Evolutionary conservation across 53 echinoderm and acorn worm genomes (phyloP).

Genomic region (Echinometra lucunter): DNA sequence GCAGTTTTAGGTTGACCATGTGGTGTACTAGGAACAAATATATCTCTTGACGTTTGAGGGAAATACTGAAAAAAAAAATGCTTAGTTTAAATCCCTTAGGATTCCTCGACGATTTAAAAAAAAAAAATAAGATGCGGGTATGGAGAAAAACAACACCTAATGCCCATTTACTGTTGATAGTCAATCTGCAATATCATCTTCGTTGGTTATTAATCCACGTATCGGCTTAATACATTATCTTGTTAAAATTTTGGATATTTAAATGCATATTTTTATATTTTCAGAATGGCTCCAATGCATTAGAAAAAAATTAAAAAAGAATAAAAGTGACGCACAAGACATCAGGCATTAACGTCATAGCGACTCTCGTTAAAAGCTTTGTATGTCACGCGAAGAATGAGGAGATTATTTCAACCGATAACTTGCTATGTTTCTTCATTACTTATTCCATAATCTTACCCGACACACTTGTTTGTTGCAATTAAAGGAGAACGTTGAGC

Average conservation of each 20-base stretch:
- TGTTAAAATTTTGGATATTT: neutral
- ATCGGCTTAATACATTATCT: neutral
- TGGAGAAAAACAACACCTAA: neutral
- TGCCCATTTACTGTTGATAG: neutral
- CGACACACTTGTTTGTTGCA: slow-evolving; percentile 52
- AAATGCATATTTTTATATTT: slow-evolving; percentile 1
- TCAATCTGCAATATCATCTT: neutral
- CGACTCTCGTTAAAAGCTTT: slow-evolving; percentile 42
- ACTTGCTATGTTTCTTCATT: slow-evolving; percentile 34
- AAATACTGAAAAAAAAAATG: no score
- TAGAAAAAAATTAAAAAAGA: neutral
- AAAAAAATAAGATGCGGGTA: neutral
- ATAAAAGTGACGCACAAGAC: slow-evolving; percentile 34
- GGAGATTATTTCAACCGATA: slow-evolving; percentile 37
- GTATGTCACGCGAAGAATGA: slow-evolving; percentile 29
- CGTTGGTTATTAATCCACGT: neutral
- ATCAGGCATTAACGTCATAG: slow-evolving; percentile 31
- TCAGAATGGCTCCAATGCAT: neutral
- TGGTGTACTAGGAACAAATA: neutral
- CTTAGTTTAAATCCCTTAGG: neutral
- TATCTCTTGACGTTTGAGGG: neutral
- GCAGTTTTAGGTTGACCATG: neutral
- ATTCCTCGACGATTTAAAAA: neutral
- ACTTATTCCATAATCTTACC: slow-evolving; percentile 28
- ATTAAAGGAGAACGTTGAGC: slow-evolving; percentile 24